phyloP scores from a whole-genome alignment of 2,113 vertebrate genomes.

The Ceyx margarethae region DNA sequence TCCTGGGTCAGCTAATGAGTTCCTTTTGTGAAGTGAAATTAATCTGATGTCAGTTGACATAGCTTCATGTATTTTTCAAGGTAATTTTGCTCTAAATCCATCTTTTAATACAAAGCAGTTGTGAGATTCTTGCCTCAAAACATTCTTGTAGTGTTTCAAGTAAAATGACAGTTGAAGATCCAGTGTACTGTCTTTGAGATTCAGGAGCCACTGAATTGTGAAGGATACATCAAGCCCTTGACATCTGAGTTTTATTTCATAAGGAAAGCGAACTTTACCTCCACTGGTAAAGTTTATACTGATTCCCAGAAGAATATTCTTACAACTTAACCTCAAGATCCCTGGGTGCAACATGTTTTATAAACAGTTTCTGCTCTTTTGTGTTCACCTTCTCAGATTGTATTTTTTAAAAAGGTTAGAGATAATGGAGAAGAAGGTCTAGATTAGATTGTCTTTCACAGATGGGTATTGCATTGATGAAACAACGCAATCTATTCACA shows the following conservation, averaged over 20 bases:
- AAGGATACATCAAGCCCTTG: neutral
- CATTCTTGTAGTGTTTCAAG: neutral
- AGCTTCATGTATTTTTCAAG: constrained; percentile 9
- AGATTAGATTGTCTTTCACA: neutral
- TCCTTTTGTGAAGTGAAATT: constrained; percentile 8
- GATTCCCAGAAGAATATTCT: constrained; percentile 17
- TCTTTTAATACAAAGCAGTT: neutral
- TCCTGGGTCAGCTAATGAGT: constrained; percentile 1
- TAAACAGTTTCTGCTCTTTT: neutral
- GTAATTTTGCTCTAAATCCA: constrained; percentile 10
- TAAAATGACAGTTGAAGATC: neutral
- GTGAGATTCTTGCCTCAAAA: neutral
- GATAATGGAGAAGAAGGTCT: neutral
- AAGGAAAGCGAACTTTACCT: neutral
- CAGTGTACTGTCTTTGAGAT: neutral
- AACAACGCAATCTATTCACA: neutral
- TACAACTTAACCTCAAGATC: neutral
- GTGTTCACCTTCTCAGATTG: neutral
- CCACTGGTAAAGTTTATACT: neutral
- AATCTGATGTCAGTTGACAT: neutral
- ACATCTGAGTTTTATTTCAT: neutral
- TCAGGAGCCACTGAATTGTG: neutral
- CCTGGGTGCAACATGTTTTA: neutral
- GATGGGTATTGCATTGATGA: neutral
- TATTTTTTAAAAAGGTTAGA: neutral